A percentile compares a stretch with the other conserved stretches of the same genome.
phyloP scores from a whole-genome alignment of 2,888 invertebrate species.

The Aleiodes leptofemur region DNA sequence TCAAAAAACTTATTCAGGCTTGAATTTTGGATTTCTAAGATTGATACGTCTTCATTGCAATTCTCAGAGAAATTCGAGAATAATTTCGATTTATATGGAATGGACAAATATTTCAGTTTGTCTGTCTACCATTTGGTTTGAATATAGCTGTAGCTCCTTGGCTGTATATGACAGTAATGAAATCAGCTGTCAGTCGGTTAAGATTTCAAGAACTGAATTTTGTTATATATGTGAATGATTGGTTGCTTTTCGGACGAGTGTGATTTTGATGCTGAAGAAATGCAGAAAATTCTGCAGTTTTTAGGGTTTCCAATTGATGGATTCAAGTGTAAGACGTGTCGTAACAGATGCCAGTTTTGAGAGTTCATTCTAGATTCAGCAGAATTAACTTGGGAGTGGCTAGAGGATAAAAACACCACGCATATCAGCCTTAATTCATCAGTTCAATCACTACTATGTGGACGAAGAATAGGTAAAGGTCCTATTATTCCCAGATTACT shows the following conservation, averaged over 20 bases:
- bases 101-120: slow-evolving; percentile 9
- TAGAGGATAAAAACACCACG: too few relatives aligned
- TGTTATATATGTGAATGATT: background rate
- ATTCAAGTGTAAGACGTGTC: too few relatives aligned
- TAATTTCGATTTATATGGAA: slow-evolving; percentile 55
- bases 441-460: slow-evolving; percentile 1
- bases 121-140: background rate
- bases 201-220: background rate
- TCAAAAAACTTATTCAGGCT: too few relatives aligned
- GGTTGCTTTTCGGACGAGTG: background rate
- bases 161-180: background rate
- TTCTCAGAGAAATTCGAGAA: slow-evolving; percentile 50
- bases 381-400: too few relatives aligned
- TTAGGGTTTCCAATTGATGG: too few relatives aligned
- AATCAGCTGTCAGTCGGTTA: background rate
- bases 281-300: too few relatives aligned
- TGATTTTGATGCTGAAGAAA: background rate
- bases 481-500: slow-evolving; percentile 9
- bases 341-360: too few relatives aligned
- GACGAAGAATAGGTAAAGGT: slow-evolving; percentile 25
- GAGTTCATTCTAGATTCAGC: too few relatives aligned
- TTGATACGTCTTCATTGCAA: slow-evolving; percentile 46
- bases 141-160: background rate
- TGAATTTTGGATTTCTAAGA: slow-evolving; percentile 34
- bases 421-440: too few relatives aligned